These are phyloP conservation scores for Oncorhynchus gorbuscha DNA, from an alignment of 2,113 vertebrate species.

Conservation along the genomic window DNA sequence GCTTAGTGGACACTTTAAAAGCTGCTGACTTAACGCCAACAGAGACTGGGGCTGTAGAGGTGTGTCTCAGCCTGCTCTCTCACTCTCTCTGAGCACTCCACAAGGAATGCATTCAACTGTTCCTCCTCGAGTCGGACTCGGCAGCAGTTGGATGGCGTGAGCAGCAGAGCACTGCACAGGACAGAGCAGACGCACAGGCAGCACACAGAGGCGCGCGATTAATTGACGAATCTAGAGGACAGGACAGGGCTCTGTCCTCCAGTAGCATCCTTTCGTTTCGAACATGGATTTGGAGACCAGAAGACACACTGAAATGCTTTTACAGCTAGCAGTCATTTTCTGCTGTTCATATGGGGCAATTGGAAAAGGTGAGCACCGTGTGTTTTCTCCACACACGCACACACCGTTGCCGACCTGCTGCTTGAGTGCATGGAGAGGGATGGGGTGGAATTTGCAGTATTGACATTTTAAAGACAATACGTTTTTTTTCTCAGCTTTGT, in stretches of 20 bases:
- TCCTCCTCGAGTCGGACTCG: conserved; percentile 3
- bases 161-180: conserved; percentile 14
- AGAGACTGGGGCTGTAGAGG: conserved; percentile 1
- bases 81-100: conserved; percentile 8
- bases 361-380: conserved; percentile 43
- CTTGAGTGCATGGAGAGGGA: not conserved
- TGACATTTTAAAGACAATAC: not conserved
- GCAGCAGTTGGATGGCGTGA: conserved; percentile 41
- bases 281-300: conserved; percentile 48
- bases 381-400: not conserved
- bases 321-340: conserved; percentile 31
- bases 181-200: conserved; percentile 9
- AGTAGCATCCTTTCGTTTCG: conserved; percentile 17
- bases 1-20: conserved; percentile 2
- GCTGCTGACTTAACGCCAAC: not conserved
- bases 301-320: conserved; percentile 30
- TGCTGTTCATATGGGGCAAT: conserved; percentile 21
- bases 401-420: not conserved
- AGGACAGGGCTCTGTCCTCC: conserved; percentile 7
- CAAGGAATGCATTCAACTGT: conserved; percentile 37
- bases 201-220: conserved; percentile 19
- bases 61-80: conserved; percentile 5
- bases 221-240: conserved; percentile 7
- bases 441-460: not conserved
- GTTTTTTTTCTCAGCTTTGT: not conserved